These are phyloP conservation scores for Peromyscus leucopus DNA, from an alignment of 2,113 vertebrate genomes.

Conservation along the genomic window DNA sequence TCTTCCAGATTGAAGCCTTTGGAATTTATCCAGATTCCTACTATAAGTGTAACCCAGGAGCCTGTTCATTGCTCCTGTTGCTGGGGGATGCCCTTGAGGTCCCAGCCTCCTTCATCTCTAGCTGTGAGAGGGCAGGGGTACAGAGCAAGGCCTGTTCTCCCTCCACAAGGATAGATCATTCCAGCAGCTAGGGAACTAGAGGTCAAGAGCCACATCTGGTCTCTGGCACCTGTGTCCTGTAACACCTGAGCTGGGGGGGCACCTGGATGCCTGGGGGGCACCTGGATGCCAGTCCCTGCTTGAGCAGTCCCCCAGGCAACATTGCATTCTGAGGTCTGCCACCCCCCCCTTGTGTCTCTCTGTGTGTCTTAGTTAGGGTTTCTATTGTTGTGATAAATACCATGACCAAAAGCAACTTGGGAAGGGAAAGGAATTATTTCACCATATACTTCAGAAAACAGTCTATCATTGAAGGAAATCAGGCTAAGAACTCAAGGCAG, in stretches of 20 bases:
- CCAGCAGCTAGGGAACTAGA: background rate
- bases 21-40: background rate
- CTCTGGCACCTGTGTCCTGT: too few relatives aligned
- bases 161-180: fast-evolving
- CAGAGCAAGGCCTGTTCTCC: too few relatives aligned
- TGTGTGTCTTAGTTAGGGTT: background rate
- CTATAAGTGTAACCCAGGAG: background rate
- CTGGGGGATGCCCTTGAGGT: too few relatives aligned
- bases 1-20: too few relatives aligned
- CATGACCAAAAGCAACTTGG: background rate
- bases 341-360: background rate
- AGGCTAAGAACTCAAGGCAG: background rate
- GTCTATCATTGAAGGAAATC: background rate
- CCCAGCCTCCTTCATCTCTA: too few relatives aligned
- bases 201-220: background rate
- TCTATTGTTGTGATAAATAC: background rate
- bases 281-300: background rate
- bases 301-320: fast-evolving
- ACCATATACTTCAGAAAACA: background rate
- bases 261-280: background rate
- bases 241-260: too few relatives aligned
- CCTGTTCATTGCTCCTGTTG: background rate
- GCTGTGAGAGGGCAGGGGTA: background rate
- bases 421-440: background rate
- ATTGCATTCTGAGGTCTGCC: fast-evolving